These are phyloP conservation scores for Brachystomella parvula DNA, from an alignment of 1,140 invertebrate genomes.

Conservation along the genomic window DNA sequence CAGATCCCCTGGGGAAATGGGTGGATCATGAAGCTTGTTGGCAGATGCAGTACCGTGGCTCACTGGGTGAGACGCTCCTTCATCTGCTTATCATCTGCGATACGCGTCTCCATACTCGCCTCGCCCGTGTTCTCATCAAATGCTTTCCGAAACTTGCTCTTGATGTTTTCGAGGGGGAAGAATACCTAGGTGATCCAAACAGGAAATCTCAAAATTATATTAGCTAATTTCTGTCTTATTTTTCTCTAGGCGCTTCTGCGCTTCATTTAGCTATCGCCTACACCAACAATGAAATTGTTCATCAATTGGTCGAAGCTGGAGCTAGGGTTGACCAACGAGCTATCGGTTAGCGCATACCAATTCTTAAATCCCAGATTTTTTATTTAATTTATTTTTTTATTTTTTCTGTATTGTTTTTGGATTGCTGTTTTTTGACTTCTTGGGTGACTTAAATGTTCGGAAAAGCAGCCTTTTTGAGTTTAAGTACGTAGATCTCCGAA, in stretches of 20 bases:
- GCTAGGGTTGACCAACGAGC: constrained; percentile 62
- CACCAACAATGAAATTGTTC: constrained; percentile 89
- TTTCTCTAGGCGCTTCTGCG: constrained; percentile 76
- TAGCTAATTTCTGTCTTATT: constrained; percentile 14
- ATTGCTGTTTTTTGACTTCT: no score
- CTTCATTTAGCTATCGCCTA: constrained; percentile 94
- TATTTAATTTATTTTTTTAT: not conserved
- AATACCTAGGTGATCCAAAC: constrained; percentile 73
- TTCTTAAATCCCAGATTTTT: no score
- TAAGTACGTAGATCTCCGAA: no score
- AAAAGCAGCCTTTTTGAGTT: no score
- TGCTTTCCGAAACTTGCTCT: constrained; percentile 83
- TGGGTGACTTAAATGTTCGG: no score
- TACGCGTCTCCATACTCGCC: constrained; percentile 70
- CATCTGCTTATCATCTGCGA: constrained; percentile 94
- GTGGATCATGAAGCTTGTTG: constrained; percentile 86
- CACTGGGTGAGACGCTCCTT: constrained; percentile 84
- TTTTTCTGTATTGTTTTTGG: no score
- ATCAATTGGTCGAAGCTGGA: constrained; percentile 79
- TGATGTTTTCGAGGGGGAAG: constrained; percentile 93
- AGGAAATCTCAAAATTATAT: constrained; percentile 6
- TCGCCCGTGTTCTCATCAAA: constrained; percentile 80
- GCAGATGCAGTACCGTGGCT: constrained; percentile 92
- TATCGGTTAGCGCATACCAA: constrained; percentile 4
- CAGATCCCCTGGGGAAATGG: constrained; percentile 78